Evolutionary conservation across 2,888 invertebrate species (phyloP), one percentile per base, ranked within the genome.

Genomic region (Nineta flava): DNA sequence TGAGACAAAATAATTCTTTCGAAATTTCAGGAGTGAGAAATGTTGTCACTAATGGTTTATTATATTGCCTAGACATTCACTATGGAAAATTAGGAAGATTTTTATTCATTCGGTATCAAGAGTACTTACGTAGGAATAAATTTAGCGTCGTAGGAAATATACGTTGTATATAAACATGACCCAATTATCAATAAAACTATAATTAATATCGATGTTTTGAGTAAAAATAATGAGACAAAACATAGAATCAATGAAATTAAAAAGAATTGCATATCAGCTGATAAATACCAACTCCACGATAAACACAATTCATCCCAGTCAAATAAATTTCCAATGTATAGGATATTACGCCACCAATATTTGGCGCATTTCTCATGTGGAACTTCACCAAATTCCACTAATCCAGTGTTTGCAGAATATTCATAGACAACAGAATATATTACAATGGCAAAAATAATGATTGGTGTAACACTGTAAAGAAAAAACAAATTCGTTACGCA

Each of bases 281-380:
- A 65, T 17, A 72, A 56, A 53, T 72, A 72, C 71, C 71, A 72
- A 43, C 69, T 70, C 72, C 72, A 72, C 13, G 65, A 63, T 54
- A 72, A 55, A 49, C 72, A 72, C 71, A 72, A 70, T 21, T 66
- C 62, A 0, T 64, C 60, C 49, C 66, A 61, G 4, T 62, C 61
- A 53, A 60, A 72, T 2, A 72, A 59, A 59, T 72, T 72, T 56
- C 70, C 69, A 42, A 72, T 69, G 56, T 71, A 73, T 2, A 74
- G 56, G 3, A 73, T 42, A 58, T 73, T 73, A 53, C 71, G 62
- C 73, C 73, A 73, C 73, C 73, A 73, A 54, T 70, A 70, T 53
- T 67, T 67, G 2, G 63, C 57, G 54, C 74, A 73, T n/a, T 59
- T 53, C 1, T 62, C 60, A 17, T 69, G 65, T 7, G 64, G 59